Percentiles rank a stretch among this genome's conserved stretches.
Conservation (phyloP, 1,140 invertebrate genomes). For the Zaprionus nigranus region DNA sequence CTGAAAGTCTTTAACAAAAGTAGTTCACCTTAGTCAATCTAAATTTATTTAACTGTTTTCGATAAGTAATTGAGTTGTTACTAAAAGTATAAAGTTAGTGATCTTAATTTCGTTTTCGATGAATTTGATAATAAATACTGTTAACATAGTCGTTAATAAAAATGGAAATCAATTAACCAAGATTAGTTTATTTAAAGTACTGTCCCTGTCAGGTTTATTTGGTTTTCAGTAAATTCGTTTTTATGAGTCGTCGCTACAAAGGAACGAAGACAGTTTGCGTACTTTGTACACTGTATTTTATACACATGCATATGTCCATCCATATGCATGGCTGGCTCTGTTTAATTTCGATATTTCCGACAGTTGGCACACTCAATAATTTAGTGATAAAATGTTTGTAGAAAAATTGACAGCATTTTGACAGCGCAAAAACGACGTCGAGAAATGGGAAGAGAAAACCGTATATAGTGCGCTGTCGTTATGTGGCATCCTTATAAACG, state of each 20-base stretch:
- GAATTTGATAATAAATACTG: too few species aligned
- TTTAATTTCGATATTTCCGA: conserved; percentile 51
- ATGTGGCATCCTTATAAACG: background rate
- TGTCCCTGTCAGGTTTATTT: background rate
- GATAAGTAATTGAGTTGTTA: background rate
- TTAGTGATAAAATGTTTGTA: conserved; percentile 55
- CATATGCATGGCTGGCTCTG: conserved; percentile 14
- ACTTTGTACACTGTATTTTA: background rate
- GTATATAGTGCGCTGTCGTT: conserved; percentile 15
- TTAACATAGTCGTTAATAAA: too few species aligned
- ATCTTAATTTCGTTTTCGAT: too few species aligned
- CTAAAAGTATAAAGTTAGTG: too few species aligned
- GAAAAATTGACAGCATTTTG: conserved; percentile 59
- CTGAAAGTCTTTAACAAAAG: background rate
- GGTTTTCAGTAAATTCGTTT: background rate
- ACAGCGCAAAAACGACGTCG: conserved; percentile 25
- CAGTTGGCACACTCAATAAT: conserved; percentile 61
- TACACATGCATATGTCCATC: background rate
- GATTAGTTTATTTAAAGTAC: background rate
- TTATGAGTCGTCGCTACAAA: background rate
- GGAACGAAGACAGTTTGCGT: background rate
- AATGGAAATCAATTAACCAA: background rate
- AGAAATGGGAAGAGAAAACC: background rate
- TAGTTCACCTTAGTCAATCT: background rate
- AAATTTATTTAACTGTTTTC: background rate